Percentiles rank a stretch among this genome's conserved stretches.
Conservation (phyloP, 2,888 invertebrate species). For the Cylloceria caligata region DNA sequence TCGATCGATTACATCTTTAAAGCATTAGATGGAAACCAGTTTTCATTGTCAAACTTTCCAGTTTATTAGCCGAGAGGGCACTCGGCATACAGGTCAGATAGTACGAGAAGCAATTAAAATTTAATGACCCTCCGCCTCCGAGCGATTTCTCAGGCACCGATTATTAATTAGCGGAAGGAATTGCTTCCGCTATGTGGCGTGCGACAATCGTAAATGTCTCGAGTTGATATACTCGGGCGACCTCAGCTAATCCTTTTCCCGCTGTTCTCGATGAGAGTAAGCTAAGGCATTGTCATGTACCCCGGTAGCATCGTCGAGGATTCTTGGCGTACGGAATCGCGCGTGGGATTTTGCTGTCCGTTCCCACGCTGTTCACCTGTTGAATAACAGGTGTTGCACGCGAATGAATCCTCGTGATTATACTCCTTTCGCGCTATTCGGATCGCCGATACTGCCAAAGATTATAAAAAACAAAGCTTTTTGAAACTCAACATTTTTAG, state of each 20-base stretch:
- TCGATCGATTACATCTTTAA: slow-evolving; percentile 36
- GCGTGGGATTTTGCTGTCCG: slow-evolving; percentile 64
- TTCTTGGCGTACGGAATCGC: slow-evolving; percentile 62
- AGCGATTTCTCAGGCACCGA: slow-evolving; percentile 30
- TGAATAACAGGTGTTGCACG: slow-evolving; percentile 68
- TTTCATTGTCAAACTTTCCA: slow-evolving; percentile 61
- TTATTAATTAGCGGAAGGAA: slow-evolving; percentile 59
- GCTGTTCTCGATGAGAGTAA: slow-evolving; percentile 35
- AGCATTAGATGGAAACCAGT: slow-evolving; percentile 18
- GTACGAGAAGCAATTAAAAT: slow-evolving; percentile 38
- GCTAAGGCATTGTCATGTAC: slow-evolving; percentile 53
- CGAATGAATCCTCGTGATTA: slow-evolving; percentile 50
- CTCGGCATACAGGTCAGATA: slow-evolving; percentile 30
- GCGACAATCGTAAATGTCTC: slow-evolving; percentile 47
- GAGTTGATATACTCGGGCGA: slow-evolving; percentile 8
- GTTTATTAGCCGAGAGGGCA: slow-evolving; percentile 35
- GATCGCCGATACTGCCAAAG: slow-evolving; percentile 21
- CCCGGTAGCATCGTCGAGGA: slow-evolving; percentile 41
- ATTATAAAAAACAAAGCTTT: neutral
- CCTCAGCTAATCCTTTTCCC: slow-evolving; percentile 11
- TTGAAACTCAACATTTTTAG: neutral
- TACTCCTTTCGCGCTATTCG: slow-evolving; percentile 3
- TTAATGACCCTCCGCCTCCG: neutral
- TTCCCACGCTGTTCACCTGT: slow-evolving; percentile 71
- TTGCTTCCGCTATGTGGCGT: slow-evolving; percentile 52